Evolutionary conservation across 2,797 vertebrate species (phyloP), one percentile per base, ranked within the genome.

Genomic region (Phrynocephalus forsythii): DNA sequence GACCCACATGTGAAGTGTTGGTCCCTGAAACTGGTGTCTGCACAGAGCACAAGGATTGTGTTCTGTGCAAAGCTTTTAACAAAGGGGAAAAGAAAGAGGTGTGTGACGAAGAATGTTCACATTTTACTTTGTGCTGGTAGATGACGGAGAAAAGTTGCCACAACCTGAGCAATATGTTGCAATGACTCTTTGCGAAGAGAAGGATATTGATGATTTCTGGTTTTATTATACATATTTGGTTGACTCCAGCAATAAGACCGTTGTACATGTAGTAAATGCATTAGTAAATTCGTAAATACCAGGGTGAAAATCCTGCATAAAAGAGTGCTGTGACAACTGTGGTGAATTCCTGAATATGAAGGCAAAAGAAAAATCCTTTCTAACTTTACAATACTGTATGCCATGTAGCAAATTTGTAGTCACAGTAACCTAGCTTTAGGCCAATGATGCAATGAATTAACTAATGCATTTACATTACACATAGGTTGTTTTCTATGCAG

Each of bases 261-360:
- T 97, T 3, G 97, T 97, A 20, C 96, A 97, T 0, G 98, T 99
- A 87, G 97, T 98, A 3, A 97, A 99, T 87, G 97, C 95, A 0
- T 97, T 97, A 92, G 99, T 99, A 96, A 11, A 69, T 87, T 0
- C 63, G n/a, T 15, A 60, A 44, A 90, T 87, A 88, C 88, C 94
- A 99, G 99, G 99, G 98, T 82, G 99, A 99, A 97, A 99, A 99
- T 97, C 99, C 99, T 69, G 99, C 99, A 97, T 99, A 99, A 97
- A 99, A 99, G 95, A 99, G 99, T 90, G 99, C 99, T 1, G 99
- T 99, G 92, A 99, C 99, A 13, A 99, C 99, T 67, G 98, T 99
- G 93, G 97, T 99, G 93, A 99, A 99, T 97, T 44, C 99, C 99
- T 90, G 99, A 98, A 96, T 99, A 99, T 63, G 99, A 99, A 97